phyloP scores from a whole-genome alignment of 2,113 vertebrate species.

The Cryptoleucopteryx plumbea region DNA sequence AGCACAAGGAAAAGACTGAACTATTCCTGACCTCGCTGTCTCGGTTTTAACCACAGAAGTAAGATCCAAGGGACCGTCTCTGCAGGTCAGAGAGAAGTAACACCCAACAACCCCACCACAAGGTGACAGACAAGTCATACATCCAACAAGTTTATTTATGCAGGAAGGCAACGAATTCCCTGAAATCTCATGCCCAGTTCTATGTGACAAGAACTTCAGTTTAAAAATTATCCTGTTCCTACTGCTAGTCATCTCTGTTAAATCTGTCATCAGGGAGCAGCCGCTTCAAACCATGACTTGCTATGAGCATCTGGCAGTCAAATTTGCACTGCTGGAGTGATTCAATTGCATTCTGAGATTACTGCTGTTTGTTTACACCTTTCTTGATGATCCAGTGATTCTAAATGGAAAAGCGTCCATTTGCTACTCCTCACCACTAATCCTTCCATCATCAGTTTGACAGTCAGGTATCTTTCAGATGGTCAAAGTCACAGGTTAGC shows the following conservation, averaged over 20 bases:
- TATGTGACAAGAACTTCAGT: not conserved
- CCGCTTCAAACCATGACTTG: not conserved
- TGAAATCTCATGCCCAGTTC: not conserved
- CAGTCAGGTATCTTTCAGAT: not conserved
- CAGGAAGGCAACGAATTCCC: not conserved
- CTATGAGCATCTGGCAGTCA: not conserved
- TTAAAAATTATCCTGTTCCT: not conserved
- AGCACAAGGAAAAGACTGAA: slow-evolving; percentile 35
- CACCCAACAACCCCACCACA: not conserved
- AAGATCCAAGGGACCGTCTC: not conserved
- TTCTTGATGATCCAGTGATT: not conserved
- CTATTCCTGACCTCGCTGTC: slow-evolving; percentile 39
- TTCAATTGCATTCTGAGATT: not conserved
- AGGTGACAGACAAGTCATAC: not conserved
- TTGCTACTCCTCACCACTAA: not conserved
- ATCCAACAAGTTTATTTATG: not conserved
- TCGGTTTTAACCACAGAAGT: not conserved
- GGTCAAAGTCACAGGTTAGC: not conserved
- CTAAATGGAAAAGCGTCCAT: not conserved
- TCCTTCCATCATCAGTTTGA: not conserved
- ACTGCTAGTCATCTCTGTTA: not conserved
- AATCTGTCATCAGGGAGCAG: not conserved
- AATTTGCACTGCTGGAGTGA: not conserved
- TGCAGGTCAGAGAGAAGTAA: not conserved
- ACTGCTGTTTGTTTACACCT: not conserved